Conservation (phyloP, 2,113 vertebrate species). For the Heloderma charlesbogerti region DNA sequence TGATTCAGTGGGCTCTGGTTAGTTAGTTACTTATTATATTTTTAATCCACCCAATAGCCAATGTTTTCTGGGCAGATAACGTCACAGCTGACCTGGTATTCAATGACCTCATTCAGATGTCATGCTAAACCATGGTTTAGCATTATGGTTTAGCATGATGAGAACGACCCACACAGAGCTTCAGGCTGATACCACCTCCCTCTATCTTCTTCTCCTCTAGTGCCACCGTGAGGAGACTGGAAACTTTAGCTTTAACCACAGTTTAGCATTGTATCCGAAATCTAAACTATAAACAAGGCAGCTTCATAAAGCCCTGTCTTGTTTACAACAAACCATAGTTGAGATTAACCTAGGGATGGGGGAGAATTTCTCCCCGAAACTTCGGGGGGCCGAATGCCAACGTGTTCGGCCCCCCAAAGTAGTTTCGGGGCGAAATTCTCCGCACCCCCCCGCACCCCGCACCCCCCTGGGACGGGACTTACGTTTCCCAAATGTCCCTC, state of each 20-base stretch:
- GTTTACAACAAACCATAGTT: not conserved
- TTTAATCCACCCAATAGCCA: no score
- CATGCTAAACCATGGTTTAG: not conserved
- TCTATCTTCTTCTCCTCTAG: not conserved
- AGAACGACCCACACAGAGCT: not conserved
- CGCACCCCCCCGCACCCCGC: no score
- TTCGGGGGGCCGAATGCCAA: no score
- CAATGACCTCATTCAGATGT: not conserved
- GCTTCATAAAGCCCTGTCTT: not conserved
- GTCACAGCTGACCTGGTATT: conserved; percentile 1
- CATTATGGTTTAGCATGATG: not conserved
- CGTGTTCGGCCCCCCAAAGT: no score
- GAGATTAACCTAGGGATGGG: no score
- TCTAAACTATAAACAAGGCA: not conserved
- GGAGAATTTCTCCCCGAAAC: no score
- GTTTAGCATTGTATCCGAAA: not conserved
- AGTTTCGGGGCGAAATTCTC: no score
- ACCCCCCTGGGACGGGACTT: no score
- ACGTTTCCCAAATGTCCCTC: no score
- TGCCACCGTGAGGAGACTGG: not conserved
- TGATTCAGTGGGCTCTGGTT: conserved; percentile 5
- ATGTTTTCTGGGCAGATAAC: not conserved
- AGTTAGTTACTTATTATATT: not conserved
- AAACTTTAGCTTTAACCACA: not conserved
- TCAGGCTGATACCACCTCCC: not conserved